Evolutionary conservation across 2,888 invertebrate genomes (phyloP).

Genomic region (Hedychridium roseum): DNA sequence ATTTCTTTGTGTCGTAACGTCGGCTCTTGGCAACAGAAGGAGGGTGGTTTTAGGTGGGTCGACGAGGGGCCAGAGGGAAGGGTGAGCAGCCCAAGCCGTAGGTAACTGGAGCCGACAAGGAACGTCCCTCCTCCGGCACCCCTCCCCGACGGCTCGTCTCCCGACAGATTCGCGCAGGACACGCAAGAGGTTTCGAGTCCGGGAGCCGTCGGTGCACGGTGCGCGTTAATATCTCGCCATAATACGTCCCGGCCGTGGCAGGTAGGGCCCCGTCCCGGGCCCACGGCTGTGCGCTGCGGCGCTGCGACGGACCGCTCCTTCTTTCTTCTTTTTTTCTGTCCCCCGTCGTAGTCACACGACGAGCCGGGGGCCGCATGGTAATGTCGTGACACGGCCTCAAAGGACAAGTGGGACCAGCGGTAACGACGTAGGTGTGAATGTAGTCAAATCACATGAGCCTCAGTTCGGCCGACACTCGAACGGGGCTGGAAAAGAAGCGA

Average conservation of each 20-base stretch:
- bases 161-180: conserved; percentile 41
- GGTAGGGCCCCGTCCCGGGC: conserved; percentile 11
- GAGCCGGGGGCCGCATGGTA: conserved; percentile 30
- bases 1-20: too few relatives aligned
- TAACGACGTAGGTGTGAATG: conserved; percentile 56
- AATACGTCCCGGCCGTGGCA: conserved; percentile 21
- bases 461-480: conserved; percentile 43
- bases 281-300: too few relatives aligned
- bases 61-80: conserved; percentile 24
- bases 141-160: conserved; percentile 32
- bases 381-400: conserved; percentile 34
- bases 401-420: conserved; percentile 36
- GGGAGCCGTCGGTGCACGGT: conserved; percentile 18
- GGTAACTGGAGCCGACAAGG: conserved; percentile 41
- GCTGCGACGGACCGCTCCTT: conserved; percentile 18
- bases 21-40: too few relatives aligned
- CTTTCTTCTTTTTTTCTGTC: conserved; percentile 4
- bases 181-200: conserved; percentile 42
- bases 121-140: conserved; percentile 20
- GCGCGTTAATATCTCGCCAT: conserved; percentile 9
- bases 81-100: conserved; percentile 32
- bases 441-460: conserved; percentile 59
- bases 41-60: too few relatives aligned
- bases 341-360: too few relatives aligned
- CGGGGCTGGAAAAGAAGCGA: background rate